Conservation (phyloP, 2,888 invertebrate species). For the Agapostemon virescens region DNA sequence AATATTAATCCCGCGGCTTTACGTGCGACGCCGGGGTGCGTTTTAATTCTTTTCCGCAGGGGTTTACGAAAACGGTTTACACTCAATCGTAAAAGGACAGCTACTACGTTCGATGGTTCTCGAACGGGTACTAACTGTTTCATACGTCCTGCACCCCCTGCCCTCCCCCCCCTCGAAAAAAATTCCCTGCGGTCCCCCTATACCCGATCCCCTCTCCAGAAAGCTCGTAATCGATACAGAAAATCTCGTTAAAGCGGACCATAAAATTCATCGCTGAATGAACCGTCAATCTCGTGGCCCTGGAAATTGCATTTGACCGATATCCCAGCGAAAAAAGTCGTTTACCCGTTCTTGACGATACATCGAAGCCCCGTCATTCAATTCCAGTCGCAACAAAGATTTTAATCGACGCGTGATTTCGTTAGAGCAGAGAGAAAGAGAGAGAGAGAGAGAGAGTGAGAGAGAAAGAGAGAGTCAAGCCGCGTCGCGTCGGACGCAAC, state of each 20-base stretch:
- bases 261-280: slow-evolving; percentile 4
- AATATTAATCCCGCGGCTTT: slow-evolving; percentile 29
- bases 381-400: slow-evolving; percentile 19
- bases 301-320: slow-evolving; percentile 16
- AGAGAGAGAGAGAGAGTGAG: background rate
- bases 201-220: background rate
- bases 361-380: slow-evolving; percentile 4
- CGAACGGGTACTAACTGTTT: slow-evolving; percentile 28
- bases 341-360: slow-evolving; percentile 25
- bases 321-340: slow-evolving; percentile 14
- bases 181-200: background rate
- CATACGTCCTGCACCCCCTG: background rate
- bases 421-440: slow-evolving; percentile 14
- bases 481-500: background rate
- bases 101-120: slow-evolving; percentile 20
- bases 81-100: slow-evolving; percentile 50
- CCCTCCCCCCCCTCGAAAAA: background rate
- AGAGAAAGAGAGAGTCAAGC: background rate
- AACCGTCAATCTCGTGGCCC: slow-evolving; percentile 20
- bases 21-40: slow-evolving; percentile 18
- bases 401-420: slow-evolving; percentile 39
- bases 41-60: slow-evolving; percentile 26
- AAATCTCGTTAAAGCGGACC: slow-evolving; percentile 39
- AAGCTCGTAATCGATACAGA: slow-evolving; percentile 21
- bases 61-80: slow-evolving; percentile 49